A percentile compares a stretch with the other conserved stretches of the same genome.
These are phyloP conservation scores for Spea bombifrons DNA, from an alignment of 2,113 vertebrate genomes.

Conservation along the genomic window DNA sequence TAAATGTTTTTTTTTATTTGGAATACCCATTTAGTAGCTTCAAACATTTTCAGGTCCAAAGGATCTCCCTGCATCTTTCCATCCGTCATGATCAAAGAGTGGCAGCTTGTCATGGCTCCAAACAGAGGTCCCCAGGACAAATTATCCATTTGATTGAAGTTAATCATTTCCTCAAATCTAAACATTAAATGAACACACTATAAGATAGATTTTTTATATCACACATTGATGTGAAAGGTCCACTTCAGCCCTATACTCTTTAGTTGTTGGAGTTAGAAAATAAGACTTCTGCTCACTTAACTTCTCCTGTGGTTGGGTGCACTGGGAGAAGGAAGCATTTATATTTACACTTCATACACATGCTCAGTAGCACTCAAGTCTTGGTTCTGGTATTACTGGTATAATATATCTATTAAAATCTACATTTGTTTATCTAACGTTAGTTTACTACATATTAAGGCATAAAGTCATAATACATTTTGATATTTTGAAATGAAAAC, in stretches of 20 bases:
- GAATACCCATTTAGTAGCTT: constrained; percentile 36
- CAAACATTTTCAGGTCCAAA: constrained; percentile 46
- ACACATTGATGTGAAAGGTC: too few relatives aligned
- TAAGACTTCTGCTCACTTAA: too few relatives aligned
- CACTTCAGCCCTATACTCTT: too few relatives aligned
- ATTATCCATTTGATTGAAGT: neutral
- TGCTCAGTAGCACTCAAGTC: too few relatives aligned
- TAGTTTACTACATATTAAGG: neutral
- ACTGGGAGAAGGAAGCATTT: too few relatives aligned
- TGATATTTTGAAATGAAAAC: neutral
- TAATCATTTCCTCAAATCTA: constrained; percentile 41
- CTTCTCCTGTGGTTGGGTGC: too few relatives aligned
- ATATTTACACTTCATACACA: too few relatives aligned
- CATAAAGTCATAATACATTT: neutral
- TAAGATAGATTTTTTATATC: neutral
- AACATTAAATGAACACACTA: constrained; percentile 1
- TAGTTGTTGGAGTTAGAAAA: too few relatives aligned
- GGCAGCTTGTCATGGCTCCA: constrained; percentile 43
- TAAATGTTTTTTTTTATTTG: neutral
- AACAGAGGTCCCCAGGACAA: constrained; percentile 28
- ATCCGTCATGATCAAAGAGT: constrained; percentile 34
- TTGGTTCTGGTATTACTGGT: too few relatives aligned
- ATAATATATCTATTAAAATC: too few relatives aligned
- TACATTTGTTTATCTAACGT: too few relatives aligned
- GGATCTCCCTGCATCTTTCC: constrained; percentile 43